These are phyloP conservation scores for Sylvilagus bachmani DNA, from an alignment of 2,113 vertebrate species.

Conservation along the genomic window DNA sequence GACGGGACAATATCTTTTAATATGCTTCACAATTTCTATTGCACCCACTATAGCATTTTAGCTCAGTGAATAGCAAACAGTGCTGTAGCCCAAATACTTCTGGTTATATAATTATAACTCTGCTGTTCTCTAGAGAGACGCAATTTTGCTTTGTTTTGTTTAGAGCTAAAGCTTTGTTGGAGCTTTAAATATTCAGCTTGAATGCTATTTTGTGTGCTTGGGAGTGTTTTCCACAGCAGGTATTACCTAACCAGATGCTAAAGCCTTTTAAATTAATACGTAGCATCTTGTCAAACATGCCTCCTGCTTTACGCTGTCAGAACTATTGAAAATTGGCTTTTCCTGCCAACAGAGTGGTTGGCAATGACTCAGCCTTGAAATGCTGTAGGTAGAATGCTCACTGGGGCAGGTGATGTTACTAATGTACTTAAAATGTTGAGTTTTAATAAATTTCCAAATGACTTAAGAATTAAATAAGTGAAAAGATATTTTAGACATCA, in stretches of 20 bases:
- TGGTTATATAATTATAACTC: constrained; percentile 53
- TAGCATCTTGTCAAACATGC: constrained; percentile 81
- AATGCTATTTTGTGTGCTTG: constrained; percentile 72
- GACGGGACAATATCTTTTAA: background rate
- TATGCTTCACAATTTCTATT: background rate
- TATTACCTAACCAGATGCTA: constrained; percentile 81
- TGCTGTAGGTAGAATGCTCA: constrained; percentile 52
- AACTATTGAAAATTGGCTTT: constrained; percentile 77
- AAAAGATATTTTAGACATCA: background rate
- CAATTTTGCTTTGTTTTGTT: constrained; percentile 67
- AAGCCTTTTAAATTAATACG: constrained; percentile 83
- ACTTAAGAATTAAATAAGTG: background rate
- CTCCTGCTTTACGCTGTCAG: constrained; percentile 78
- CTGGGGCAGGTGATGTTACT: constrained; percentile 63
- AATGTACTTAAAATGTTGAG: constrained; percentile 24
- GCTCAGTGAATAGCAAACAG: background rate
- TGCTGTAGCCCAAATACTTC: constrained; percentile 20
- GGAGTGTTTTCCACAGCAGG: constrained; percentile 73
- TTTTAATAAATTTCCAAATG: constrained; percentile 27
- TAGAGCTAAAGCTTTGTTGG: constrained; percentile 59
- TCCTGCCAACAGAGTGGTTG: constrained; percentile 70
- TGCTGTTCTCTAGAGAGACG: constrained; percentile 48
- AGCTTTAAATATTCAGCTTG: constrained; percentile 65
- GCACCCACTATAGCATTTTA: background rate
- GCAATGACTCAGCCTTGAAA: constrained; percentile 41